Evolutionary conservation across 2,888 invertebrate species (phyloP).

Genomic region (Furcula furcula): DNA sequence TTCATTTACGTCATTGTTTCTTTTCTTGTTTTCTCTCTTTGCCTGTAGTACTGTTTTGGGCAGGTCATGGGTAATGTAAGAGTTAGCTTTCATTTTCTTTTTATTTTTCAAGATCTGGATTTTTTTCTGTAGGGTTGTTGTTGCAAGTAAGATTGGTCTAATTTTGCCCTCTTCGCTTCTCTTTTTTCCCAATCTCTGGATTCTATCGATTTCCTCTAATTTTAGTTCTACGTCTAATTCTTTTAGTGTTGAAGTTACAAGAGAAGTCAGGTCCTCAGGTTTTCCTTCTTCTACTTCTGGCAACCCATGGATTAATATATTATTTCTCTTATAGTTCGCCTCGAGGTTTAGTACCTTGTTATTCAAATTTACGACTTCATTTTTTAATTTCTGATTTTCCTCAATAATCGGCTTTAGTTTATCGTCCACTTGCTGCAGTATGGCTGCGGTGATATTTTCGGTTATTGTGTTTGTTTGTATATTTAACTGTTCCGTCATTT

Average conservation of each 20-base stretch:
- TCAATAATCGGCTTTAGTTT: slow-evolving; percentile 7
- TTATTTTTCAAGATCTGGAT: slow-evolving; percentile 3
- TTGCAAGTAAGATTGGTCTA: slow-evolving; percentile 1
- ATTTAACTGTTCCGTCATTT: slow-evolving; percentile 14
- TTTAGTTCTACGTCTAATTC: background rate
- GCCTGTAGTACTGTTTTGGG: slow-evolving; percentile 1
- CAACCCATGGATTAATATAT: slow-evolving; percentile 1
- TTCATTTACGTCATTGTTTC: background rate
- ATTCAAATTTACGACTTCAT: background rate
- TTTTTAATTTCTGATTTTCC: background rate
- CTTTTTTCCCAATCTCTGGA: slow-evolving; percentile 1
- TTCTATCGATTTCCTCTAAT: background rate
- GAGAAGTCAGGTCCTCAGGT: background rate
- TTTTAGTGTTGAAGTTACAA: background rate
- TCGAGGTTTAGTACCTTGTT: background rate
- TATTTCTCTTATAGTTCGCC: slow-evolving; percentile 1
- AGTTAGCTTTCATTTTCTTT: slow-evolving; percentile 1
- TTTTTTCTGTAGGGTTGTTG: background rate
- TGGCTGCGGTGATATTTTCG: slow-evolving; percentile 11
- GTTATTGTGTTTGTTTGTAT: slow-evolving; percentile 13
- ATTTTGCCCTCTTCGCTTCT: background rate
- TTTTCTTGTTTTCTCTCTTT: background rate
- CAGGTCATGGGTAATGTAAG: slow-evolving; percentile 2
- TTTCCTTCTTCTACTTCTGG: background rate
- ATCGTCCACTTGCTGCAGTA: slow-evolving; percentile 12